Evolutionary conservation across 1,140 invertebrate species (phyloP), one percentile per base, ranked within the genome.

Genomic region (Agrilus planipennis): DNA sequence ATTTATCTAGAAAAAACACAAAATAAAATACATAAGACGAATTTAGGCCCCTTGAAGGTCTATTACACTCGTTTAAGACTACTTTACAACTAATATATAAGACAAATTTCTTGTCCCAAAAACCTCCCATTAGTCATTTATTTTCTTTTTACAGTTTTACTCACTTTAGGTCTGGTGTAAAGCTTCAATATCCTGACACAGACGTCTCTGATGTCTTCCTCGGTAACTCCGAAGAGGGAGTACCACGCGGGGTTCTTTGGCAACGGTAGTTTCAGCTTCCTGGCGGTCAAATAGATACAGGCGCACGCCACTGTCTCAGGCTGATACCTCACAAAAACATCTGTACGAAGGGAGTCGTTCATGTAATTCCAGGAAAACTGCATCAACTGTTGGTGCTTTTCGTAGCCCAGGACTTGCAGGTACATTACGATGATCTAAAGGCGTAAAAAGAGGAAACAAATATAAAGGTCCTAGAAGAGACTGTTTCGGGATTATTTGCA

Each of bases 311-410:
- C 93, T 0, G 90, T 92, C 67, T 99, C 96, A 0, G 95, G 93
- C 41, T 85, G 79, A 61, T 92, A 94, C 39, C 91, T 76, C 54
- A 99, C 77, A 64, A 99, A 99, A 0, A 96, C 91, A 65, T 98
- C 89, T 0, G 93, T 96, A 21, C 93, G 69, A 15, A 99, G 68
- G 9, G 93, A 91, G 67, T 99, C 96, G 66, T 99, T 99, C 94
- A 99, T 98, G 62, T 97, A 99, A 64, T 97, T 98, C 92, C 94
- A 98, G 10, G 91, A 81, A 58, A 84, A 81, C 64, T 97, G 93
- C 73, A 94, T 89, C 17, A 96, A 67, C 42, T 76, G 72, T 44
- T 71, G 65, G 63, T 96, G 81, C 53, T 84, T 82, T 55, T 93
- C 84, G 57, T 81, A 86, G 25, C 87, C 81, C 37, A 93, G 65